Base-by-base conservation (phyloP, 2,113 vertebrate species). In the Saguinus midas region DNA sequence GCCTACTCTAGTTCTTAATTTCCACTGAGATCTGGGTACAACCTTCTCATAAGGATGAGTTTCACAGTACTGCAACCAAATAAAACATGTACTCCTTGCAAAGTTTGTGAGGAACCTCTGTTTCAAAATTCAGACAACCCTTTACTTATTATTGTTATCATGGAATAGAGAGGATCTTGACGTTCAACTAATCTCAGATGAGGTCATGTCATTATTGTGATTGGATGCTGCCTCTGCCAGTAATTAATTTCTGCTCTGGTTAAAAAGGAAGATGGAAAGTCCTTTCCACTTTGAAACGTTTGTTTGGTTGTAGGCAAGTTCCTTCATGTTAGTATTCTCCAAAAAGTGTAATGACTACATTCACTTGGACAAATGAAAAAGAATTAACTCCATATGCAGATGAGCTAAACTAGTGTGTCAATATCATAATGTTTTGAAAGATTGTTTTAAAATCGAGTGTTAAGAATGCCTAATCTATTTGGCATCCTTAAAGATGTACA, bases 91-190 rank as follows among this genome's bases (percentile, higher is more conserved):
- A 40, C 23, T 81, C 12, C 58, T 90, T 87, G n/a, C 37, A 76
- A 92, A 95, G 27, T 66, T 87, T 32, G 35, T 87, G 43, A 96
- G 75, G 82, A 89, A 81, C 78, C 61, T 81, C 11, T 92, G 45
- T 76, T 83, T 88, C 61, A 75, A 90, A 85, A 78, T 58, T 52
- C 40, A n/a, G 61, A 75, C 9, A 84, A 72, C 2, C 81, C 76
- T 86, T 93, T 79, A 52, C 37, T 81, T 87, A 70, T 78, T 58
- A 84, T 11, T 75, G 18, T 2, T 89, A 6, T 92, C 27, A 45
- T 12, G 6, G 20, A 55, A 64, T 18, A 11, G 43, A 75, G 25
- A 84, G 12, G 43, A 1, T 4, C 48, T 93, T 16, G 37, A 32
- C 83, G 23, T 61, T 72, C 40, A 52, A 20, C n/a, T 61, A 25